Evolutionary conservation across 2,113 vertebrate species (phyloP).

Genomic region (Heterocephalus glaber): DNA sequence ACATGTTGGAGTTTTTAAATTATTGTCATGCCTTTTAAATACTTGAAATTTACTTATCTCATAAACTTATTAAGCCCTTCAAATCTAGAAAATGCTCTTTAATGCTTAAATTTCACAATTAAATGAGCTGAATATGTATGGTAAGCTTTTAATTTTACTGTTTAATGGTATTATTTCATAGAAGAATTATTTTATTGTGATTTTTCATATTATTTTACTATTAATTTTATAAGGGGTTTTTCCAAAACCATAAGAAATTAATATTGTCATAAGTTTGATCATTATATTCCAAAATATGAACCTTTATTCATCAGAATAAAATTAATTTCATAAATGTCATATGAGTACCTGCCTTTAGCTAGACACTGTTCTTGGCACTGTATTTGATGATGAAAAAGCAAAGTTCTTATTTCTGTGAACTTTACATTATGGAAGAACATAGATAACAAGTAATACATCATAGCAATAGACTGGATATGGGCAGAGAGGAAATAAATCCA

Average conservation of each 20-base stretch:
- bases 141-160: slow-evolving; percentile 35
- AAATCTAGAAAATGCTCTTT: slow-evolving; percentile 2
- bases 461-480: not conserved
- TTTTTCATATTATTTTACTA: slow-evolving; percentile 22
- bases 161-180: not conserved
- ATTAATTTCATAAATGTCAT: slow-evolving; percentile 28
- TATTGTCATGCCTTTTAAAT: slow-evolving; percentile 19
- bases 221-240: not conserved
- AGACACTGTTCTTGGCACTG: not conserved
- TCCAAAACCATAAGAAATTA: slow-evolving; percentile 8
- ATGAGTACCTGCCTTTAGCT: not conserved
- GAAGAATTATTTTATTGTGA: not conserved
- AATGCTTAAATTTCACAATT: slow-evolving; percentile 21
- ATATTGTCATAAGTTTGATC: not conserved
- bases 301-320: not conserved
- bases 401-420: not conserved
- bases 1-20: not conserved
- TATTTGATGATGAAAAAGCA: not conserved
- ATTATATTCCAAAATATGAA: not conserved
- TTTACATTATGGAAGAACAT: not conserved
- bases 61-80: not conserved
- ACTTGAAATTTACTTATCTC: not conserved
- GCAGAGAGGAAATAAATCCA: not conserved
- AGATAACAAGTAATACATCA: not conserved
- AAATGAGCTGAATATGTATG: not conserved